phyloP scores from a whole-genome alignment of 2,113 vertebrate species.

The Ceratotherium simum region DNA sequence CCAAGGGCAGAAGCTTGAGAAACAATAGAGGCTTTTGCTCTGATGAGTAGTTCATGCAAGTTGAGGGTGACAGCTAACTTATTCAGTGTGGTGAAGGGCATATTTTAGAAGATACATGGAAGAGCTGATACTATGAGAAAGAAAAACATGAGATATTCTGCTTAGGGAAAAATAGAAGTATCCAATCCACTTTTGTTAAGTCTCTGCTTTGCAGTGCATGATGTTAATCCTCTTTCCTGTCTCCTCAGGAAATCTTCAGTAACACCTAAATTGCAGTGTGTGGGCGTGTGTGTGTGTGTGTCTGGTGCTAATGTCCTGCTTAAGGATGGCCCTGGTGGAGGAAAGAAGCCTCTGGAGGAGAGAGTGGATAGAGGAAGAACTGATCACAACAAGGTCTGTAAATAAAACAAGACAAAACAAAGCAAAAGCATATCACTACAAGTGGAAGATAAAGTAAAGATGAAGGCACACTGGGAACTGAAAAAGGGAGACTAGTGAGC shows the following conservation, averaged over 20 bases:
- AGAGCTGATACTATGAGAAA: background rate
- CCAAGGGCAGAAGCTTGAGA: background rate
- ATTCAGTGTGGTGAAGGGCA: background rate
- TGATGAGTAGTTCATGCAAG: background rate
- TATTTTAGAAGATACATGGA: background rate
- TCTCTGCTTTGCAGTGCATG: background rate
- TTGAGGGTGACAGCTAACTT: background rate
- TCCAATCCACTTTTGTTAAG: background rate
- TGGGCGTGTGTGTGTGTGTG: background rate
- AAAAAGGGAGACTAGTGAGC: background rate
- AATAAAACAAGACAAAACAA: background rate
- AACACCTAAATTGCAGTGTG: background rate
- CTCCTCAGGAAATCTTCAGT: background rate
- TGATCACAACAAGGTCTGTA: background rate
- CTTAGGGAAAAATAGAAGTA: background rate
- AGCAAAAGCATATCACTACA: background rate
- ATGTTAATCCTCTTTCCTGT: background rate
- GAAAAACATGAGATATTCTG: background rate
- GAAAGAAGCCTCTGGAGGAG: background rate
- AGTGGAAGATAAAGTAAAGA: background rate
- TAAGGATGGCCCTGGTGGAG: background rate
- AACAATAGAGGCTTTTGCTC: conserved; percentile 34
- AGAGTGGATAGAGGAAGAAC: background rate
- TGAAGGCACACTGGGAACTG: background rate
- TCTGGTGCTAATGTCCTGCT: background rate